Base-by-base conservation (phyloP, 2,888 invertebrate genomes). In the Nyleta sp. region DNA sequence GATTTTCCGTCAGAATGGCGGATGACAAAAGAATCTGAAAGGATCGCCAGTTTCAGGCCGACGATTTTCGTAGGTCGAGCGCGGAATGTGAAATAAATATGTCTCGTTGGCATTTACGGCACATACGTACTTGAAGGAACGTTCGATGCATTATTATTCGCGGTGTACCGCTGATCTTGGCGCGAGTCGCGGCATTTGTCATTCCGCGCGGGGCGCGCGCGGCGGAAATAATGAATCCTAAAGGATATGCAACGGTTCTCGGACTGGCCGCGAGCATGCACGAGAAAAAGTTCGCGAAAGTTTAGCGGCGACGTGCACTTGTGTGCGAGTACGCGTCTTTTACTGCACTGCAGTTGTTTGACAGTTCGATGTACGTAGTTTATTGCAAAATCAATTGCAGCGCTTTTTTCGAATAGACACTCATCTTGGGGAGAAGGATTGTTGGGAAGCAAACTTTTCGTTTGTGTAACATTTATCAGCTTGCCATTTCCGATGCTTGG, bases 121-220 rank as follows among this genome's bases (percentile, higher is more conserved):
- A 33, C 50, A 38, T 52, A 64, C 28, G 64, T 52, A 52, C 64
- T 64, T 52, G 40, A 42, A 52, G 17, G 31, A 64, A 52, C 64
- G 64, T 52, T 64, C 52, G 38, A 17, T 64, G 44, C 50, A 64
- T 64, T 64, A 50, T 64, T 64, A 64, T 64, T 64, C 64, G 40
- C 28, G 10, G 13, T 46, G 8, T 40, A 50, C 40, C 64, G 24
- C 50, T 52, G 50, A 50, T 52, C 50, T 64, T 64, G 64, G 64
- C 50, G 48, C 50, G 28, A 64, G 50, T 48, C 35, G 33, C 33
- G 17, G 35, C 60, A 24, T 64, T 64, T 64, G 64, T 50, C 64
- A 64, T 50, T 50, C 50, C 38, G 38, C 28, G 38, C 64, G 50
- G 28, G 18, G 10, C 33, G 20, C n/a, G 57, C 42, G 38, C 31